Evolutionary conservation across 23 tunicate species (phyloP), one percentile per base, ranked within the genome.

Genomic region (Halocynthia roretzi): DNA sequence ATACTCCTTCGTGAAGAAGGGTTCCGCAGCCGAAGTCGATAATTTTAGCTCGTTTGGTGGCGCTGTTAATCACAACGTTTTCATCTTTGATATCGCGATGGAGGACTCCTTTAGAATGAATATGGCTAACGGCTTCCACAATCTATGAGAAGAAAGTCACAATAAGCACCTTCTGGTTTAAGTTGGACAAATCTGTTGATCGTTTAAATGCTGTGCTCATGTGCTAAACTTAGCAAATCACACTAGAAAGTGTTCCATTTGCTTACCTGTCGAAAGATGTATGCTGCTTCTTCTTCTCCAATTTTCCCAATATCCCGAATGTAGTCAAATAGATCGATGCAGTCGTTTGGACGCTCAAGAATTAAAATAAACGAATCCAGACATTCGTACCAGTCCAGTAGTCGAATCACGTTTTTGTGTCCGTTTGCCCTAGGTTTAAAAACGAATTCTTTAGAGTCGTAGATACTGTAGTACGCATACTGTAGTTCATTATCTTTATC

Each of bases 11-110:
- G 76, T 85, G 86, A 10, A 91, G 70, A 18, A 85, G 60, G 17
- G 97, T 91, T 14, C 97, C 97, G 56, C 97, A 91, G 9, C 97
- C 97, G 62, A 91, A 91, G 67, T 91, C 97, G 54, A 91, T 91
- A 9, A 91, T 14, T 66, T 85, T 91, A 0, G 86, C 66, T 54
- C 81, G 82, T 0, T 78, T 84, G 7, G 97, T 76, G 54, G 80
- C 91, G 9, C 91, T 87, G 70, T 91, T 71, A 15, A 91, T 19
- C 17, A 91, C 83, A 23, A 91, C 82, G 54, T 91, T 91, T 64
- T 91, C 97, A 52, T 91, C 97, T 66, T 91, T 91, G 23, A 91
- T 85, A 69, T 91, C 97, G 23, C 97, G 90, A 64, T 91, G 97
- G 5, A 91, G 82, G 57, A 91, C 97, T 0, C 97, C 97, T 19